These are phyloP conservation scores for Symphodus melops DNA, from an alignment of 2,113 vertebrate genomes.

Conservation along the genomic window DNA sequence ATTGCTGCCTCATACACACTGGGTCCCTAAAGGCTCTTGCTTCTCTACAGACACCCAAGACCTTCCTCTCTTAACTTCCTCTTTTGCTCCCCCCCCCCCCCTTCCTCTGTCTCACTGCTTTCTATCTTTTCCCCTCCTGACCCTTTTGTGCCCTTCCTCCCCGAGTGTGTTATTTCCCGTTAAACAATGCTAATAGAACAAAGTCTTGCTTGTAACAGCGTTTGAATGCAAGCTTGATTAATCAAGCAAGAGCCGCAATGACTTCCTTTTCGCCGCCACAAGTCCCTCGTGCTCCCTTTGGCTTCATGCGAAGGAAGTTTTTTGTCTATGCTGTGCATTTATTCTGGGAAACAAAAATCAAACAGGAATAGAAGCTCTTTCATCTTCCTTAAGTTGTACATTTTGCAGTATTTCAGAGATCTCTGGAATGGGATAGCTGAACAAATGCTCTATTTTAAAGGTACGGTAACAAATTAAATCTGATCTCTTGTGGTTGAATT, in stretches of 20 bases:
- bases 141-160: constrained; percentile 31
- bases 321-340: constrained; percentile 62
- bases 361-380: constrained; percentile 62
- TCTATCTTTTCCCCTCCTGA: constrained; percentile 15
- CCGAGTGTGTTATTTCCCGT: constrained; percentile 49
- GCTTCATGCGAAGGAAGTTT: constrained; percentile 30
- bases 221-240: constrained; percentile 62
- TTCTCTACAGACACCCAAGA: constrained; percentile 59
- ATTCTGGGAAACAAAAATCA: constrained; percentile 48
- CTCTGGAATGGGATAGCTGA: constrained; percentile 45
- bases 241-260: constrained; percentile 66
- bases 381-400: constrained; percentile 52
- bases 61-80: constrained; percentile 45
- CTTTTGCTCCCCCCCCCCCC: constrained; percentile 13
- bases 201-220: constrained; percentile 23
- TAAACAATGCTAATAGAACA: constrained; percentile 64
- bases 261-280: constrained; percentile 42
- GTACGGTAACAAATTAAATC: constrained; percentile 25
- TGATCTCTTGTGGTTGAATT: not conserved
- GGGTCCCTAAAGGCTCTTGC: constrained; percentile 68
- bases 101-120: constrained; percentile 13
- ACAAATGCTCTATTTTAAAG: constrained; percentile 50
- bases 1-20: constrained; percentile 81
- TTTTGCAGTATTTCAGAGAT: constrained; percentile 43
- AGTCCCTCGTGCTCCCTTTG: constrained; percentile 57